Percentiles rank a stretch among this genome's conserved stretches.
phyloP scores from a whole-genome alignment of 2,797 vertebrate species.

The Enteromius paludinosus region DNA sequence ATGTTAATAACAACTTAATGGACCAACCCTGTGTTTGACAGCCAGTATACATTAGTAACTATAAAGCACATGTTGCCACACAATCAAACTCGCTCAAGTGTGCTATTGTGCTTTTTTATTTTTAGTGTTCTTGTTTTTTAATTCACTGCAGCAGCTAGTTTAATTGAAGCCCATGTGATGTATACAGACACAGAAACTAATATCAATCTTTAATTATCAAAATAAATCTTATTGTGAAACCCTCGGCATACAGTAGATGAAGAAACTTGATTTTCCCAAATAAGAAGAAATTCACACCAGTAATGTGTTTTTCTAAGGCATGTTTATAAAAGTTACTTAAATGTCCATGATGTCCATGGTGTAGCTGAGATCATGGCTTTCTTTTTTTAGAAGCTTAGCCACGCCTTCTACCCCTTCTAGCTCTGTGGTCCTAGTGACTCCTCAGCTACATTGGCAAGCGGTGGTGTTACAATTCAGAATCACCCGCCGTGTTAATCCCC shows the following conservation, averaged over 20 bases:
- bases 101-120: not conserved
- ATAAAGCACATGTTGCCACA: not conserved
- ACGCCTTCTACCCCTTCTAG: too few relatives aligned
- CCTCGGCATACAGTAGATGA: not conserved
- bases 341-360: too few relatives aligned
- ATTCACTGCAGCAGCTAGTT: not conserved
- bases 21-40: constrained; percentile 17
- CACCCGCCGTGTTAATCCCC: too few relatives aligned
- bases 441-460: too few relatives aligned
- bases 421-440: too few relatives aligned
- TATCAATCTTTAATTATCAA: not conserved
- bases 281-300: not conserved
- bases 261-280: not conserved
- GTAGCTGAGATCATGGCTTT: too few relatives aligned
- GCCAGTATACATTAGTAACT: constrained; percentile 22
- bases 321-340: too few relatives aligned
- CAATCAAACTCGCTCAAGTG: not conserved
- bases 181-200: not conserved
- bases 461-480: too few relatives aligned
- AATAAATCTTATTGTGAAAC: constrained; percentile 7
- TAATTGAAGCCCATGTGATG: not conserved
- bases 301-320: too few relatives aligned
- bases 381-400: too few relatives aligned
- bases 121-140: not conserved
- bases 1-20: constrained; percentile 48